Evolutionary conservation across 2,797 vertebrate genomes (phyloP).

Genomic region (Sciurus carolinensis): DNA sequence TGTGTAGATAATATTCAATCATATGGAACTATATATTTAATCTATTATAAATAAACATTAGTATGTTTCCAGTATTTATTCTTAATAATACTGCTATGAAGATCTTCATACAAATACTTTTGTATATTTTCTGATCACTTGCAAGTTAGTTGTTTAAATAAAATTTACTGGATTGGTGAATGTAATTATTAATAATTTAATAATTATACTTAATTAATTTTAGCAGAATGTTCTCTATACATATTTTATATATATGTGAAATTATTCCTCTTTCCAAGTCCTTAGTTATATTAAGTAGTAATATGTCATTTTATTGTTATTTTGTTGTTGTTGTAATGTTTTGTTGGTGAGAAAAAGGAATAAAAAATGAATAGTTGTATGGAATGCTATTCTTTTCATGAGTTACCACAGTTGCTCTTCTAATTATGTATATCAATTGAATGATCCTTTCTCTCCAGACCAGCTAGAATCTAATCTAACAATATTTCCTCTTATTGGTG

Average conservation of each 20-base stretch:
- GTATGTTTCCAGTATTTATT: not conserved
- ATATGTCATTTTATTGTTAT: not conserved
- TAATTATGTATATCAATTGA: not conserved
- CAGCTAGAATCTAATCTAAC: not conserved
- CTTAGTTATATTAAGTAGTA: not conserved
- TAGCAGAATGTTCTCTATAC: not conserved
- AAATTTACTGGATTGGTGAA: not conserved
- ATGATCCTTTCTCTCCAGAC: not conserved
- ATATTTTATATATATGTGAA: not conserved
- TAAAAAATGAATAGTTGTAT: not conserved
- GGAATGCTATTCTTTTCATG: not conserved
- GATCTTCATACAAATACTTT: slow-evolving; percentile 4
- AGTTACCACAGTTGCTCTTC: not conserved
- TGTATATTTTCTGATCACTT: not conserved
- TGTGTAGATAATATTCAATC: not conserved
- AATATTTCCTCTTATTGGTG: not conserved
- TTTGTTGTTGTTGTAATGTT: not conserved
- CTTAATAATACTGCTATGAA: slow-evolving; percentile 31
- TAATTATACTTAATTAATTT: slow-evolving; percentile 36
- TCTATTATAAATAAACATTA: not conserved
- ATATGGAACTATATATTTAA: not conserved
- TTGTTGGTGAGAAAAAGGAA: not conserved
- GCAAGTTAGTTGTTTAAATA: slow-evolving; percentile 45
- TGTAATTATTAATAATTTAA: not conserved
- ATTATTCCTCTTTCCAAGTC: not conserved